A percentile compares a stretch with the other conserved stretches of the same genome.
Evolutionary conservation across 2,113 vertebrate species (phyloP).

Genomic region (Lasiurus cinereus): DNA sequence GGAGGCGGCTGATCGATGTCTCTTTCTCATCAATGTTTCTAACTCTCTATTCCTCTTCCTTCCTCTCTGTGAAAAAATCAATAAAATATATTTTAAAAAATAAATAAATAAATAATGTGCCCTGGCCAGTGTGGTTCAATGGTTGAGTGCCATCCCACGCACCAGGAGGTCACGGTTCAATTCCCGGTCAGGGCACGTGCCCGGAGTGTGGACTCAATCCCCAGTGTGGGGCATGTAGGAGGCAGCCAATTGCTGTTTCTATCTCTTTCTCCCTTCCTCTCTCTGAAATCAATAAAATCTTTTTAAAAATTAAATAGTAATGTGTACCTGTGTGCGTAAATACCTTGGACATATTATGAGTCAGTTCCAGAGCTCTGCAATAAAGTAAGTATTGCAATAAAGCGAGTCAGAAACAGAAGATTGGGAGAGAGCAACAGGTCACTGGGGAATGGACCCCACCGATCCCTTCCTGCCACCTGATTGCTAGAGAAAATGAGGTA

Average conservation of each 20-base stretch:
- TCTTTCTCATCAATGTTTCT: background rate
- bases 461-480: background rate
- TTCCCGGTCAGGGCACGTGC: no score
- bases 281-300: no score
- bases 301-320: background rate
- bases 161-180: no score
- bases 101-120: background rate
- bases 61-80: no score
- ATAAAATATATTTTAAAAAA: no score
- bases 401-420: background rate
- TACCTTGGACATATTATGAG: background rate
- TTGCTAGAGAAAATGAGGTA: constrained; percentile 16
- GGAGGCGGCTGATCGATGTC: no score
- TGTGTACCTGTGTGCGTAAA: background rate
- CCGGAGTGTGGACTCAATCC: no score
- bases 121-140: no score
- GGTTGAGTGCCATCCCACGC: no score
- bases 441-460: background rate
- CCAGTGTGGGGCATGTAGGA: no score
- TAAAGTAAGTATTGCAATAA: background rate
- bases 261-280: no score
- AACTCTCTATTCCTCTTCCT: background rate
- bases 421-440: background rate
- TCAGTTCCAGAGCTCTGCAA: background rate
- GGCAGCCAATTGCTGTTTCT: no score